A percentile compares a stretch with the other conserved stretches of the same genome.
Evolutionary conservation across 1,140 invertebrate genomes (phyloP).

Genomic region (Maconellicoccus hirsutus): DNA sequence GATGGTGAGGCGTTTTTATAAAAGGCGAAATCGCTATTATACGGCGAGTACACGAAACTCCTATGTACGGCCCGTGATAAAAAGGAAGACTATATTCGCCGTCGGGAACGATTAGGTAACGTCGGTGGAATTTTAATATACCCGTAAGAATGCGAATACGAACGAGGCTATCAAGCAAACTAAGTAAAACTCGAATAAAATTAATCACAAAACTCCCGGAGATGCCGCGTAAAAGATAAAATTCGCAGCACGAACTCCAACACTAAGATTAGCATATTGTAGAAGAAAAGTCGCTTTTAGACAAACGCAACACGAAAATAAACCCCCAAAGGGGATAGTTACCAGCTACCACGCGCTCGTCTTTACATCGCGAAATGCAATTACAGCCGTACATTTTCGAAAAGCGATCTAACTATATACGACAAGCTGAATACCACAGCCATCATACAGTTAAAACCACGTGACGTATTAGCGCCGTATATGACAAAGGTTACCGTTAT

Average conservation of each 20-base stretch:
- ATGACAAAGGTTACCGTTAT: slow-evolving; percentile 1
- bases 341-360: background rate
- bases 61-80: background rate
- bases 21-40: background rate
- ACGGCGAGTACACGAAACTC: background rate
- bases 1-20: background rate
- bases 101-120: slow-evolving; percentile 1
- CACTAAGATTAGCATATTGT: slow-evolving; percentile 5
- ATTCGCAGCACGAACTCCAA: slow-evolving; percentile 2
- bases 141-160: slow-evolving; percentile 2
- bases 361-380: background rate
- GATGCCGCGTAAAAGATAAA: slow-evolving; percentile 7
- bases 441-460: background rate
- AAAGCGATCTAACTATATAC: background rate
- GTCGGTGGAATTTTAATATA: slow-evolving; percentile 5
- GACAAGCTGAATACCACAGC: background rate
- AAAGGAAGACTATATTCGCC: background rate
- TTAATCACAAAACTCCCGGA: slow-evolving; percentile 6
- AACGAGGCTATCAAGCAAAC: slow-evolving; percentile 7
- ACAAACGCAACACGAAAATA: slow-evolving; percentile 8
- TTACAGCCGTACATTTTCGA: slow-evolving; percentile 3
- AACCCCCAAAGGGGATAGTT: slow-evolving; percentile 5
- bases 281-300: slow-evolving; percentile 4
- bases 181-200: slow-evolving; percentile 9
- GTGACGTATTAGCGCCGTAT: background rate